These are phyloP conservation scores for Ophioderma brevispina DNA, from an alignment of 35 echinoderm and acorn worm genomes.

Conservation along the genomic window DNA sequence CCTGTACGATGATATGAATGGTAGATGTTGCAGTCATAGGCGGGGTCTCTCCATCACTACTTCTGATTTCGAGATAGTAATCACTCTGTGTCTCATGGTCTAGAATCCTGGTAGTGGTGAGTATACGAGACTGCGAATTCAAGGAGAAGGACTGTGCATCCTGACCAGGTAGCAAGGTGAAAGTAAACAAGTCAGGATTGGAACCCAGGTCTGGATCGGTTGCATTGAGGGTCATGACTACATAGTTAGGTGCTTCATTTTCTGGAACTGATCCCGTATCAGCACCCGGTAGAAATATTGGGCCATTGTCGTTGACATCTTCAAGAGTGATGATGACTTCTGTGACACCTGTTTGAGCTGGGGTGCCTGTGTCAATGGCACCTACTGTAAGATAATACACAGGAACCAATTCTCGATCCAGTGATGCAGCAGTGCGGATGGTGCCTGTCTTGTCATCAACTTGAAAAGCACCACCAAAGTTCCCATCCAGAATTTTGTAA, in stretches of 20 bases:
- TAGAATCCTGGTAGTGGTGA: conserved; percentile 63
- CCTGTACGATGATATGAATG: conserved; percentile 67
- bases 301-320: conserved; percentile 98
- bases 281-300: conserved; percentile 56
- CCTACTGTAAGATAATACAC: conserved; percentile 78
- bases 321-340: conserved; percentile 61
- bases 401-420: conserved; percentile 84
- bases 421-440: conserved; percentile 44
- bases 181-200: conserved; percentile 63
- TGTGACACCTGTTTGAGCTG: conserved; percentile 70
- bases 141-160: conserved; percentile 60
- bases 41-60: conserved; percentile 78
- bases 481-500: conserved; percentile 76
- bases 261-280: conserved; percentile 71
- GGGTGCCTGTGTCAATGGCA: conserved; percentile 84
- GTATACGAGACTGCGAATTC: conserved; percentile 20
- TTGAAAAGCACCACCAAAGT: conserved; percentile 61
- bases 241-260: conserved; percentile 65
- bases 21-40: conserved; percentile 74
- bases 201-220: conserved; percentile 82
- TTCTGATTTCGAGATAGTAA: conserved; percentile 80
- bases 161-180: conserved; percentile 39
- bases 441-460: conserved; percentile 67
- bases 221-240: conserved; percentile 87
- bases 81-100: conserved; percentile 73